Conservation (phyloP, 1,140 invertebrate genomes). For the Sminthurides bifidus region DNA sequence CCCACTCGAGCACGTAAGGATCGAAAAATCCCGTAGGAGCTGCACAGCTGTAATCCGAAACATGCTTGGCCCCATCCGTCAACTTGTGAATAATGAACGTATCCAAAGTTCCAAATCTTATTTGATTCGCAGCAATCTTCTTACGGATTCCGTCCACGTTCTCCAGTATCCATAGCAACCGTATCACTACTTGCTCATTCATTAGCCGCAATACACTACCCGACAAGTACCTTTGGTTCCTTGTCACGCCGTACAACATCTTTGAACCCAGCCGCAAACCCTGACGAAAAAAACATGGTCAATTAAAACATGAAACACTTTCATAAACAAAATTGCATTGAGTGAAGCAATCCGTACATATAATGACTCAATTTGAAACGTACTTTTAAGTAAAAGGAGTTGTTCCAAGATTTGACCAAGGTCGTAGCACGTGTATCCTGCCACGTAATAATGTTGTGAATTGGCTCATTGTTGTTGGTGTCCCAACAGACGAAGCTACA, state of each 20-base stretch:
- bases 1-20: conserved; percentile 76
- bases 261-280: conserved; percentile 48
- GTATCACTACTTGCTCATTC: conserved; percentile 66
- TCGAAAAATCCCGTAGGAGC: conserved; percentile 86
- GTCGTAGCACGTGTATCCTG: conserved; percentile 74
- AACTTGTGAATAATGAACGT: conserved; percentile 82
- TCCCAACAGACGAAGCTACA: conserved; percentile 84
- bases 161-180: conserved; percentile 63
- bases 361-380: conserved; percentile 11
- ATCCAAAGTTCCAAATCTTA: conserved; percentile 81
- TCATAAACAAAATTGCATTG: background rate
- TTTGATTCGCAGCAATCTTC: conserved; percentile 48
- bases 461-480: conserved; percentile 59
- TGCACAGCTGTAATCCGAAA: conserved; percentile 77
- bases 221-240: conserved; percentile 66
- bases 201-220: conserved; percentile 64
- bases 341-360: background rate
- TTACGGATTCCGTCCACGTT: conserved; percentile 54
- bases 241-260: conserved; percentile 58
- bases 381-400: conserved; percentile 61
- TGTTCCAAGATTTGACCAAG: conserved; percentile 73
- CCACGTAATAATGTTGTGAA: conserved; percentile 94
- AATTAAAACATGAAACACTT: background rate
- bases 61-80: conserved; percentile 50
- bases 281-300: conserved; percentile 31